phyloP scores from a whole-genome alignment of 1,140 invertebrate species.

The Charaxes varanes region DNA sequence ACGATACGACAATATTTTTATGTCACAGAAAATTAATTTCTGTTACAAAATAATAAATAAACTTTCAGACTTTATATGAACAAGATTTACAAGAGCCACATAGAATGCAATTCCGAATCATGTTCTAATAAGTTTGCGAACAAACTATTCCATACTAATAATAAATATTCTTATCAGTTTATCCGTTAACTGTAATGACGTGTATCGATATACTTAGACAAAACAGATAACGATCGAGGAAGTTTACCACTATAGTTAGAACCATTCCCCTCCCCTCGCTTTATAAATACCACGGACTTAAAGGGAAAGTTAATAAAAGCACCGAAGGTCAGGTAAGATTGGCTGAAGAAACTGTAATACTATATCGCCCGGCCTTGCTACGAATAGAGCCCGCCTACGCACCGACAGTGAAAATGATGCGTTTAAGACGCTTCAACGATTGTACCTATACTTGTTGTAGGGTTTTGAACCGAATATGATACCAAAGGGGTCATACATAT shows the following conservation, averaged over 20 bases:
- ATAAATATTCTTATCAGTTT: conserved; percentile 3
- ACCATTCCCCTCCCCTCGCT: conserved; percentile 15
- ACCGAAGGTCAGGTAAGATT: conserved; percentile 36
- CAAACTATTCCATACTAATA: background rate
- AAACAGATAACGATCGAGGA: conserved; percentile 33
- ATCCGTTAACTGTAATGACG: conserved; percentile 36
- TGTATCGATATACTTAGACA: conserved; percentile 41
- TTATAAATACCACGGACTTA: conserved; percentile 10
- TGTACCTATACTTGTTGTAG: conserved; percentile 13
- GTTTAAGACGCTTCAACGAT: conserved; percentile 22
- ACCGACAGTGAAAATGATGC: conserved; percentile 36
- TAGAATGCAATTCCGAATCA: too few relatives aligned
- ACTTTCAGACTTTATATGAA: too few relatives aligned
- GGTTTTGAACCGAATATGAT: background rate
- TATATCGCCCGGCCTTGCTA: conserved; percentile 65
- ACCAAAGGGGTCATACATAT: too few relatives aligned
- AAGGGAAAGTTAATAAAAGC: conserved; percentile 15
- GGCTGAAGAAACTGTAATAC: conserved; percentile 52
- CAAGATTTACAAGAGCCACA: too few relatives aligned
- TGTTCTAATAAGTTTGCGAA: background rate
- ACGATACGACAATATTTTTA: too few relatives aligned
- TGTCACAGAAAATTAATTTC: too few relatives aligned
- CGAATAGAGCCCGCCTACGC: conserved; percentile 64
- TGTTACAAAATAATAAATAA: too few relatives aligned
- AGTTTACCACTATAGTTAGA: conserved; percentile 29